Evolutionary conservation across 2,797 vertebrate species (phyloP), one percentile per base, ranked within the genome.

Genomic region (Myotis vivesi): DNA sequence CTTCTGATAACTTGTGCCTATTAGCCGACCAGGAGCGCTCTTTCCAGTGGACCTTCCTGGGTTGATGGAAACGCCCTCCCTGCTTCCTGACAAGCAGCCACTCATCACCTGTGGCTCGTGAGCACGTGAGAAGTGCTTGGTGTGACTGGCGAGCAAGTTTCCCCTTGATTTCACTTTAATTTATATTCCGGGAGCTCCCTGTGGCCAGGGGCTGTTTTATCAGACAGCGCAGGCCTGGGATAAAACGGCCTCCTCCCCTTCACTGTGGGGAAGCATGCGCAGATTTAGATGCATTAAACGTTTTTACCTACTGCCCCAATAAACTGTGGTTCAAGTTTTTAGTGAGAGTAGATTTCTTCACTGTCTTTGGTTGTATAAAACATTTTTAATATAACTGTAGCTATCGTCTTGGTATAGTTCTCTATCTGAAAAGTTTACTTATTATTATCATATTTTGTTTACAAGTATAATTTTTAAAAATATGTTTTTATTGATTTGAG

Each of bases 161-260:
- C 77, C n/a, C 22, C 55, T 96, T 55, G 25, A 55, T 62, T 92
- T 89, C 6, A 82, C 73, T 90, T 87, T n/a, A 77, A 23, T 89
- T 85, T 89, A 41, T 71, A 30, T 73, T 95, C 82, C 38, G 91
- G 66, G 72, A 64, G 30, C 80, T 51, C 22, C 20, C 5, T 90
- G n/a, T 53, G 44, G 6, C 55, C 49, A 66, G 30, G 79, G 30
- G 38, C 16, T 89, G 38, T 36, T 73, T 2, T 68, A 71, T 19
- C 33, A 51, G 22, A 79, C 8, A 33, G 5, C 15, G 25, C 5
- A 8, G 44, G 23, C 28, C 7, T 83, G 11, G 33, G 28, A 10
- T 59, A n/a, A 69, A n/a, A 20, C 13, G 30, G 11, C 33, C 33
- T 36, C 0, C 13, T 55, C 1, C 17, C 53, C 8, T 59, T 82